These are phyloP conservation scores for Drosophila kurseongensis DNA, from an alignment of 1,140 invertebrate species.

Conservation along the genomic window DNA sequence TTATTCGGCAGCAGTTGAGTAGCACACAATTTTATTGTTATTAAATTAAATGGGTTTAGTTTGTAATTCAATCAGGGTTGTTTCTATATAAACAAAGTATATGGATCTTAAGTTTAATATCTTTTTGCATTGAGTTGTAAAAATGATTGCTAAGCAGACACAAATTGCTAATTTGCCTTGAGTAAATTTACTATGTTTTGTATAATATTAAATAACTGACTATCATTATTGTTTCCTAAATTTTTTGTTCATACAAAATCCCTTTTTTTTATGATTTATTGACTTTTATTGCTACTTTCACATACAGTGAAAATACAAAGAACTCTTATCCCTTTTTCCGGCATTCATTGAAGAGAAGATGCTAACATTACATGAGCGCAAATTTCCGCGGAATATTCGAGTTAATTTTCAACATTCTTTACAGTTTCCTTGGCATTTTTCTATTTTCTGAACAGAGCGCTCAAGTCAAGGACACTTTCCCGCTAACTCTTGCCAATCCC, in stretches of 20 bases:
- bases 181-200: too few relatives aligned
- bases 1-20: background rate
- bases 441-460: background rate
- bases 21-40: too few relatives aligned
- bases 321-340: slow-evolving; percentile 5
- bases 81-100: too few relatives aligned
- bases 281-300: slow-evolving; percentile 1
- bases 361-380: slow-evolving; percentile 32
- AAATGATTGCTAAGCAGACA: too few relatives aligned
- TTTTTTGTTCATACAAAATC: background rate
- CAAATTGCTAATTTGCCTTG: too few relatives aligned
- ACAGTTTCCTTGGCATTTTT: slow-evolving; percentile 1
- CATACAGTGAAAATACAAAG: background rate
- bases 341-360: slow-evolving; percentile 19
- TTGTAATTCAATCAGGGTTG: too few relatives aligned
- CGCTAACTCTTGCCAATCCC: slow-evolving; percentile 45
- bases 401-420: slow-evolving; percentile 26
- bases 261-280: background rate
- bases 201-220: too few relatives aligned
- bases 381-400: slow-evolving; percentile 33
- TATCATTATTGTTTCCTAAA: background rate
- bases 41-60: too few relatives aligned
- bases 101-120: too few relatives aligned
- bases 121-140: too few relatives aligned
- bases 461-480: slow-evolving; percentile 46